Evolutionary conservation across 2,888 invertebrate species (phyloP), one percentile per base, ranked within the genome.

Genomic region (Vanessa cardui): DNA sequence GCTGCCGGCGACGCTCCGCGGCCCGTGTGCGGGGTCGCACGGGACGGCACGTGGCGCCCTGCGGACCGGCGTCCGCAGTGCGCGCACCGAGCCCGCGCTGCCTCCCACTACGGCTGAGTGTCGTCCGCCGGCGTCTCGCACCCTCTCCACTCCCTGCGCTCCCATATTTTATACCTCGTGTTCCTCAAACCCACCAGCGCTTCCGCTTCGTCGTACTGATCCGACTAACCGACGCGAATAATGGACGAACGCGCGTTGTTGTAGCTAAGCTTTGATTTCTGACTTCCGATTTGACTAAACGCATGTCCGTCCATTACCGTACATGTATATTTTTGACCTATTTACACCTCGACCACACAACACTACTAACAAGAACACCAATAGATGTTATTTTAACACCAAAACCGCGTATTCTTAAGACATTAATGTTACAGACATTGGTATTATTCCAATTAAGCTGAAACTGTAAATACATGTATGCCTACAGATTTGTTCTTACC

Each of bases 311-410:
- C 86, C 89, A 89, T 85, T 82, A 78, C 79, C 77, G 77, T 82
- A 78, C 79, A 82, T 84, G 75, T 82, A 56, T 73, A 72, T 78
- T 82, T 82, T 75, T 77, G 80, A 81, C 83, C 83, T 81, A 81
- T 75, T 77, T 80, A 88, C 88, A 90, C 88, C 82, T 80, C 83
- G 80, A 86, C 80, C 83, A 92, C 92, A 92, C 90, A 90, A 91
- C 91, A 91, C 90, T 91, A 89, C 89, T 90, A 83, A 91, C 90
- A 90, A 86, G 78, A 83, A 90, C 91, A 91, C 89, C 76, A 84
- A 91, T 91, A 92, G 92, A 92, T 92, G 92, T 92, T 92, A 92
- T 92, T 92, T 92, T 84, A 90, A 91, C 92, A 92, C 92, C 92
- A 86, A 90, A 91, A 88, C 88, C 16, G 16, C 31, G 31, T 90